Base-by-base conservation (phyloP, 2,113 vertebrate genomes). In the Epinephelus moara region DNA sequence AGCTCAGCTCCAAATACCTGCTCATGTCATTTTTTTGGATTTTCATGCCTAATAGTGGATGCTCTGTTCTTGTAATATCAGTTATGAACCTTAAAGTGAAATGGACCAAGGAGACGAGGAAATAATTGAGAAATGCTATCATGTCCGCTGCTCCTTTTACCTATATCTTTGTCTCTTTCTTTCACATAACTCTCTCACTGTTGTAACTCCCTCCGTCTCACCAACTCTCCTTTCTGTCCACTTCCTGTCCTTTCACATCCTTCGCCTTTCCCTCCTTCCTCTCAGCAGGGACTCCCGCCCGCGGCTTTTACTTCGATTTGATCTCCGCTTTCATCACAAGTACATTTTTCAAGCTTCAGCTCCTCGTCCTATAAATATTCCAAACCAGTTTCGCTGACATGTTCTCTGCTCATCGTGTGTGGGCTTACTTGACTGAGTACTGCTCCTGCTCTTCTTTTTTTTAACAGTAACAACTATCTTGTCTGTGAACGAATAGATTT, bases 321-420 rank as follows among this genome's bases (percentile, higher is more conserved):
- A 88, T 85, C 86, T 87, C 61, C 78, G 49, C 78, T 86, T 90
- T 78, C 76, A 75, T 85, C 83, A 68, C 68, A 27, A 76, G 74
- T 55, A 37, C 50, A 69, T 72, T 68, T 80, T 78, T 80, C 70
- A 13, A 52, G 73, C 56, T 21, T 68, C 69, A 19, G 37, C 45
- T 80, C 76, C 17, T 59, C 23, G 1, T 55, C 50, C 37, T 56
- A 42, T 78, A 70, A 84, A 79, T 85, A 76, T 76, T 89, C 67
- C 21, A 56, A 55, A 33, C 49, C 42, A 25, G 62, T 78, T 76
- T 60, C 50, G 66, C 83, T 66, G 67, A 76, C 84, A 70, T 81
- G 78, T 80, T 74, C 56, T 68, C 64, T 10, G 61, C 66, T 78
- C 78, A 64, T 55, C 25, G 18, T 61, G 68, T 25, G 69, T 19